Evolutionary conservation across 2,113 vertebrate genomes (phyloP).

Genomic region (Tilapia sparmanii): DNA sequence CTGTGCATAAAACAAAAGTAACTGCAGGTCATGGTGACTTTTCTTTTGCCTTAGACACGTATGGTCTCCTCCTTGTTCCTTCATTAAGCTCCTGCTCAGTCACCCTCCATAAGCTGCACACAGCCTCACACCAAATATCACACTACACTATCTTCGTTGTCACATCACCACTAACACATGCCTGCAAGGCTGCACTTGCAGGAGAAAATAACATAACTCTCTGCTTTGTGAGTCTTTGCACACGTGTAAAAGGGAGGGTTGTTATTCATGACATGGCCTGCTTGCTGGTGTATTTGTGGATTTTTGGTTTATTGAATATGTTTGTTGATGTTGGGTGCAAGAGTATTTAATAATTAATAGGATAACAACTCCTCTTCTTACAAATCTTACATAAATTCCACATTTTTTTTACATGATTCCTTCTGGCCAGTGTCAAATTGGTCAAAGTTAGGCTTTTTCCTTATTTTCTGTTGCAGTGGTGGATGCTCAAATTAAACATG

Average conservation of each 20-base stretch:
- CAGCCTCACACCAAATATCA: not conserved
- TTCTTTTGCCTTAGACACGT: not conserved
- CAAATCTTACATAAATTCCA: not conserved
- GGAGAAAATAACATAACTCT: not conserved
- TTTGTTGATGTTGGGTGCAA: not conserved
- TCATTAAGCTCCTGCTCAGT: constrained; percentile 46
- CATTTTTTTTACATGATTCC: not conserved
- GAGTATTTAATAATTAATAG: not conserved
- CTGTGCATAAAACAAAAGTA: not conserved
- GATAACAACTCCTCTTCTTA: not conserved
- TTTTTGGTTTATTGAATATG: not conserved
- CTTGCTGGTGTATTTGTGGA: not conserved
- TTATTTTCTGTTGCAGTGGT: not conserved
- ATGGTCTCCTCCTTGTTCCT: constrained; percentile 13
- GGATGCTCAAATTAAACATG: not conserved
- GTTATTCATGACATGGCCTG: not conserved
- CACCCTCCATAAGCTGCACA: not conserved
- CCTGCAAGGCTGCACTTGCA: not conserved
- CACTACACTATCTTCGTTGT: not conserved
- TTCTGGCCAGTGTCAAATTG: not conserved
- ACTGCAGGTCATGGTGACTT: not conserved
- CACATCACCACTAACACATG: constrained; percentile 14
- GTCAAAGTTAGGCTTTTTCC: not conserved
- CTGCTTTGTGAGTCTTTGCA: not conserved
- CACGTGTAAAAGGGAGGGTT: not conserved